These are phyloP conservation scores for Aspidoscelis tigris DNA, from an alignment of 2,113 vertebrate species.

Conservation along the genomic window DNA sequence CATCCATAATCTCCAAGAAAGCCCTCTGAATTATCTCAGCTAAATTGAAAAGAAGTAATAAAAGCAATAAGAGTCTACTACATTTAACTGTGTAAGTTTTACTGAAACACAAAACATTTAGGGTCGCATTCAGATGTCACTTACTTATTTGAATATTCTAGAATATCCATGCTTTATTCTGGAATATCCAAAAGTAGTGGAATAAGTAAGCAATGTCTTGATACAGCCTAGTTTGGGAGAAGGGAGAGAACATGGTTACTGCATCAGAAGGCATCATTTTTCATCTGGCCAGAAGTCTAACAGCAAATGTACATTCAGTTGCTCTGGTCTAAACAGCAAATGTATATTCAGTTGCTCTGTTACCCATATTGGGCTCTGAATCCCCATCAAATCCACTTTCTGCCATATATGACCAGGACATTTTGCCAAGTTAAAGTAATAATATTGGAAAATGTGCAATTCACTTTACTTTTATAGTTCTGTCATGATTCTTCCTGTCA, in stretches of 20 bases:
- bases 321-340: background rate
- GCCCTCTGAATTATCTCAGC: conserved; percentile 62
- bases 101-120: background rate
- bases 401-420: background rate
- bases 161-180: no score
- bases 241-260: background rate
- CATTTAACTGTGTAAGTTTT: background rate
- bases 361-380: background rate
- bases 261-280: background rate
- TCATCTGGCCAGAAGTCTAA: background rate
- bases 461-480: background rate
- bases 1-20: conserved; percentile 64
- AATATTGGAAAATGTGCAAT: background rate
- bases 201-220: no score
- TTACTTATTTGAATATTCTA: no score
- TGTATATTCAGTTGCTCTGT: background rate
- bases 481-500: background rate
- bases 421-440: background rate
- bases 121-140: no score
- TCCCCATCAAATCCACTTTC: background rate
- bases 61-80: conserved; percentile 2
- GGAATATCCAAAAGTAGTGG: no score
- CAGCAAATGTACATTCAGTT: background rate
- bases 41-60: conserved; percentile 47
- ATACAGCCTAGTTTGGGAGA: no score